phyloP scores from a whole-genome alignment of 2,797 vertebrate genomes.

The Gorsachius magnificus region DNA sequence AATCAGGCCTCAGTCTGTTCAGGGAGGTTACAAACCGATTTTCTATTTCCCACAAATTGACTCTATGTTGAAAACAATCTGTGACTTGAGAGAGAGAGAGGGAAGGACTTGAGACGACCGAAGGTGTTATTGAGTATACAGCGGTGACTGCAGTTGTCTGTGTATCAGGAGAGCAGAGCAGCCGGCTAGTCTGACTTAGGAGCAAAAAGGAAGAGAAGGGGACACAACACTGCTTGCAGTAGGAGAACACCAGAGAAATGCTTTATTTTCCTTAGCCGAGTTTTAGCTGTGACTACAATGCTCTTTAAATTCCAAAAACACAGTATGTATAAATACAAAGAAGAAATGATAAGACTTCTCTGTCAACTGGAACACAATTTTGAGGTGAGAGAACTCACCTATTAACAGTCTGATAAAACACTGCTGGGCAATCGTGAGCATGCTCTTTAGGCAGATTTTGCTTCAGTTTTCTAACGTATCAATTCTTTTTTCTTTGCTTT shows the following conservation, averaged over 20 bases:
- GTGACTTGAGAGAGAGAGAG: background rate
- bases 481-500: background rate
- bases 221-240: background rate
- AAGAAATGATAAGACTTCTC: background rate
- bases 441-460: background rate
- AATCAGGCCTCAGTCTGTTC: background rate
- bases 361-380: background rate
- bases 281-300: background rate
- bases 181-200: background rate
- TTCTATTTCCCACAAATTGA: background rate
- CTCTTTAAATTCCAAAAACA: background rate
- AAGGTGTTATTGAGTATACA: background rate
- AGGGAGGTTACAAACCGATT: background rate
- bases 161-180: background rate
- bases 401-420: background rate
- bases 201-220: background rate
- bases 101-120: background rate
- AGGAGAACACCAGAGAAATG: background rate
- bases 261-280: rapidly evolving
- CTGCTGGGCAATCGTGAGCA: background rate
- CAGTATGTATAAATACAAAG: background rate
- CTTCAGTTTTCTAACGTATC: background rate
- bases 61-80: background rate
- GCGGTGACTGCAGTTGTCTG: background rate
- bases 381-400: background rate